Percentiles rank a stretch among this genome's conserved stretches.
These are phyloP conservation scores for Varanus salvator DNA, from an alignment of 2,113 vertebrate genomes.

Conservation along the genomic window DNA sequence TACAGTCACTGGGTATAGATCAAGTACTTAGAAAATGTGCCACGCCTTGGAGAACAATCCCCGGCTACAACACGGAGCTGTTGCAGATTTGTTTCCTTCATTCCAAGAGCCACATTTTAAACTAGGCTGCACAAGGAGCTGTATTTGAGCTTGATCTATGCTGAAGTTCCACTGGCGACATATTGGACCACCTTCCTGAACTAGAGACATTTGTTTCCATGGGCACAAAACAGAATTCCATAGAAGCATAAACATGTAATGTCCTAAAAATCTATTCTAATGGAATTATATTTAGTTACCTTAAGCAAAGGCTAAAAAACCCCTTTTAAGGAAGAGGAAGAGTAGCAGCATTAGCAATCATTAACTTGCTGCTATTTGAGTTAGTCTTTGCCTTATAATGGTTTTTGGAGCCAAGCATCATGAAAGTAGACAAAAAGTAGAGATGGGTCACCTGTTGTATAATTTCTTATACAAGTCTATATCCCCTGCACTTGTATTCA, in stretches of 20 bases:
- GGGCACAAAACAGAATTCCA: background rate
- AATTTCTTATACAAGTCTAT: slow-evolving; percentile 76
- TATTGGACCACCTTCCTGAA: background rate
- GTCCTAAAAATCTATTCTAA: background rate
- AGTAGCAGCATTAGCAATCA: background rate
- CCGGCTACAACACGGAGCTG: too few species aligned
- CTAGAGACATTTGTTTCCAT: too few species aligned
- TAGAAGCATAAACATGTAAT: background rate
- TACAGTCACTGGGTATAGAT: background rate
- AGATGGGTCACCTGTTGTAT: slow-evolving; percentile 70
- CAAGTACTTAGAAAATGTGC: too few species aligned
- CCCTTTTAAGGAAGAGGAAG: background rate
- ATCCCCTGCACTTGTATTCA: slow-evolving; percentile 69
- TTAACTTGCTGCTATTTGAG: too few species aligned
- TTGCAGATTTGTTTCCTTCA: background rate
- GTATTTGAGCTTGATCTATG: background rate
- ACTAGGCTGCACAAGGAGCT: background rate
- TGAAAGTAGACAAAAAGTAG: background rate
- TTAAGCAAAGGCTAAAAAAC: background rate
- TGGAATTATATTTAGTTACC: background rate
- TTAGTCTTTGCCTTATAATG: background rate
- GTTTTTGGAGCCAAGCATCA: background rate
- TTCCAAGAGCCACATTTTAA: background rate
- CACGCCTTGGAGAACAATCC: background rate
- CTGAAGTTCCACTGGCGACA: background rate